Conservation (phyloP, 2,888 invertebrate species). For the Trilocha varians region DNA sequence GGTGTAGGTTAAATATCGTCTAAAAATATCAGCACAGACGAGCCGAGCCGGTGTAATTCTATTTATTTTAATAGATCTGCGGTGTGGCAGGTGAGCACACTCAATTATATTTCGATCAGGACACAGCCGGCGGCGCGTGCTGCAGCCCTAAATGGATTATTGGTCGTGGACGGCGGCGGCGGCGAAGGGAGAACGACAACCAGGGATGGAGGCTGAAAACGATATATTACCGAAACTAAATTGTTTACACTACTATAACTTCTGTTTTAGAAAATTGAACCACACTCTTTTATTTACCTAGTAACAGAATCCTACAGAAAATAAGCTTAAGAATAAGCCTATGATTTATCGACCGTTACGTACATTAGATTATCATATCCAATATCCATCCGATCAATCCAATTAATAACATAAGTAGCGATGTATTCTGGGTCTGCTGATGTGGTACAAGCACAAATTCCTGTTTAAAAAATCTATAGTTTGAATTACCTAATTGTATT, state of each 20-base stretch:
- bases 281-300: neutral
- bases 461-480: too few relatives aligned
- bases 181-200: slow-evolving; percentile 10
- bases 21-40: neutral
- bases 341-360: too few relatives aligned
- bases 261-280: neutral
- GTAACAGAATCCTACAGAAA: too few relatives aligned
- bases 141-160: slow-evolving; percentile 60
- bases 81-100: slow-evolving; percentile 46
- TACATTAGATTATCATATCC: too few relatives aligned
- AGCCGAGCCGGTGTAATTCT: neutral
- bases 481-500: too few relatives aligned
- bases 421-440: too few relatives aligned
- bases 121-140: slow-evolving; percentile 42
- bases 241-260: neutral
- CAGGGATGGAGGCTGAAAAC: neutral
- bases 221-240: neutral
- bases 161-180: slow-evolving; percentile 21
- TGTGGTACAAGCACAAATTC: too few relatives aligned
- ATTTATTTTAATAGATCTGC: slow-evolving; percentile 26
- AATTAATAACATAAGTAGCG: too few relatives aligned
- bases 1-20: too few relatives aligned
- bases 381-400: too few relatives aligned
- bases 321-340: too few relatives aligned
- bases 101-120: slow-evolving; percentile 65